phyloP scores from a whole-genome alignment of 2,797 vertebrate genomes.

The Oceanodroma leucorhoa region DNA sequence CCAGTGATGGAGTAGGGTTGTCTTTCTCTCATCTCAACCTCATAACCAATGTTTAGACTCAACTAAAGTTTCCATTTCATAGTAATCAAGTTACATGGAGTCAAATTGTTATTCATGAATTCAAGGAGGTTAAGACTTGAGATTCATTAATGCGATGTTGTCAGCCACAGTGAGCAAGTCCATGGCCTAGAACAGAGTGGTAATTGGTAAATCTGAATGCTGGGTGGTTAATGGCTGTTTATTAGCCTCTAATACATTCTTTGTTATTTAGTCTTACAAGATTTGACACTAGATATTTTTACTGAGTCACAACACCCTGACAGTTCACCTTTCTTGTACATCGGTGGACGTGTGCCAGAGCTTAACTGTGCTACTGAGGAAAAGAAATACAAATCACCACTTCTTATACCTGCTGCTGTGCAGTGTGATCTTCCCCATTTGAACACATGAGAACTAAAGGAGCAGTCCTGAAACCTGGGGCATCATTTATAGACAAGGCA shows the following conservation, averaged over 20 bases:
- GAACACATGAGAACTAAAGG: not conserved
- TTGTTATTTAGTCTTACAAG: constrained; percentile 52
- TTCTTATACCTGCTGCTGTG: not conserved
- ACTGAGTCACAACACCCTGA: constrained; percentile 31
- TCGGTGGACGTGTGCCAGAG: not conserved
- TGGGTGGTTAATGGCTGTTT: constrained; percentile 47
- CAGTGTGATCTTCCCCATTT: not conserved
- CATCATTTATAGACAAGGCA: not conserved
- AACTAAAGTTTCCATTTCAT: constrained; percentile 57
- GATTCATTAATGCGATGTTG: constrained; percentile 48
- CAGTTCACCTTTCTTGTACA: constrained; percentile 28
- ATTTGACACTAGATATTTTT: constrained; percentile 51
- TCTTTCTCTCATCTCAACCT: constrained; percentile 61
- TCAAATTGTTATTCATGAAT: constrained; percentile 62
- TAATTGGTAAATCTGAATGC: constrained; percentile 46
- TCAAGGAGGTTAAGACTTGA: constrained; percentile 42
- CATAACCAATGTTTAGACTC: constrained; percentile 59
- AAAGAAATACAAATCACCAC: not conserved
- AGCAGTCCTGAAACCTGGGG: not conserved
- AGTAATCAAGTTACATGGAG: constrained; percentile 52
- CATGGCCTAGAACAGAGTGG: not conserved
- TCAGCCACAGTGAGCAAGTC: not conserved
- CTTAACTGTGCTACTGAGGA: not conserved
- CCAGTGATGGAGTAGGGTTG: constrained; percentile 62
- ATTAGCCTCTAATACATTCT: constrained; percentile 50